Evolutionary conservation across 2,888 invertebrate species (phyloP), one percentile per base, ranked within the genome.

Genomic region (Aethes cnicana): DNA sequence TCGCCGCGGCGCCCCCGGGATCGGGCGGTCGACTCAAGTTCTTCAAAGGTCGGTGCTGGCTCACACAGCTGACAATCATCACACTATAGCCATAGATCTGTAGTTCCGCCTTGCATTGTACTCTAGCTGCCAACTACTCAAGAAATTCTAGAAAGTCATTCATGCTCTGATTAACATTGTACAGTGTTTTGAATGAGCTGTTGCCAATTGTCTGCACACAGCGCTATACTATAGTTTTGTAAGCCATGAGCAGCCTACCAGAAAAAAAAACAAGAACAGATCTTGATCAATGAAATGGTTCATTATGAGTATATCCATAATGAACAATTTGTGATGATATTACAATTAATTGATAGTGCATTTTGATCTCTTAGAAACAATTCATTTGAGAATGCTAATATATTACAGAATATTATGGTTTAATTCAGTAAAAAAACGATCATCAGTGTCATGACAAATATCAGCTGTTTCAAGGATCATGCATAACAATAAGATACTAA

Each of bases 11-110:
- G 66, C 72, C 82, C 72, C 69, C 78, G 69, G 73, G 89, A 59
- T 91, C 93, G 76, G 95, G 95, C 66, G 95, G 95, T 73, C 91
- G 95, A 69, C 92, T 95, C 64, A 95, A 95, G 80, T 95, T 95
- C 85, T 95, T 94, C 80, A 95, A 95, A 92, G 93, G 94, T 93
- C 74, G 75, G 80, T 82, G 54, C 54, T 28, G 20, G 26, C 53
- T 17, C 20, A 30, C 32, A 23, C 41, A 20, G 25, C 25, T 30
- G 17, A 9, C 18, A 39, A 28, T 33, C 37, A 39, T 58, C 55
- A 60, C 52, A 21, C 47, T 53, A 60, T 57, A 56, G 1, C 23
- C 9, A 12, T 26, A 46, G 9, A 28, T 8, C 16, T 20, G 16
- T 18, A 2, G 32, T 16, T 52, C 23, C 2, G 9, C 37, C 37